Base-by-base conservation (phyloP, 2,113 vertebrate genomes). In the Antennarius striatus region DNA sequence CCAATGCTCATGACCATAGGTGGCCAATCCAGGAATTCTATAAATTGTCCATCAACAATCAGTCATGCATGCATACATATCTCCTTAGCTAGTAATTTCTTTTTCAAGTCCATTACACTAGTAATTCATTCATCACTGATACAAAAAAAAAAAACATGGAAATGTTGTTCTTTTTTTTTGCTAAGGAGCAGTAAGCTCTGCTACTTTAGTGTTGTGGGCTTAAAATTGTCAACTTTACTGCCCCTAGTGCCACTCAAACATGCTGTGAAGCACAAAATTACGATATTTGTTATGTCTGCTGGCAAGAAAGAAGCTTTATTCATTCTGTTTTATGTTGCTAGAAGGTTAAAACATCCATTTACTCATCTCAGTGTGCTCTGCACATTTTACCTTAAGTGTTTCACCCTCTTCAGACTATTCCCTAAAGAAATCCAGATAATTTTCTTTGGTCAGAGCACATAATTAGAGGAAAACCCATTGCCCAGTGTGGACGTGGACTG, bases 291-390 rank as follows among this genome's bases (percentile, higher is more conserved):
- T 54, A 22, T 53, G 14, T 69, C 79, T 73, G 49, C 50, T 57
- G 74, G 77, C 56, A 47, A 40, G 67, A 63, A 49, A 53, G 40
- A 43, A 49, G 60, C 67, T 53, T 64, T 51, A 55, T 50, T 66
- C 63, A 61, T 69, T 75, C 39, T 36, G 51, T 76, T 76, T 78
- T 48, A 63, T 63, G 73, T 82, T 74, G 79, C 72, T 43, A 75
- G 63, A 77, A 85, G 69, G 80, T 80, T 73, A 68, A 78, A 83
- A 73, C 45, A 58, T 56, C 48, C 47, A 66, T 82, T 80, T 71
- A 30, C 53, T 36, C 64, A 54, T 71, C 49, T 69, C 68, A 54
- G 28, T 47, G 58, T 46, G 58, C 75, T 66, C 30, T 65, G 64
- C 70, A 71, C 50, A 66, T 80, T 69, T 68, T 47, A 80, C 75